These are phyloP conservation scores for Tauraco hartlaubi DNA, from an alignment of 2,797 vertebrate genomes.

Conservation along the genomic window DNA sequence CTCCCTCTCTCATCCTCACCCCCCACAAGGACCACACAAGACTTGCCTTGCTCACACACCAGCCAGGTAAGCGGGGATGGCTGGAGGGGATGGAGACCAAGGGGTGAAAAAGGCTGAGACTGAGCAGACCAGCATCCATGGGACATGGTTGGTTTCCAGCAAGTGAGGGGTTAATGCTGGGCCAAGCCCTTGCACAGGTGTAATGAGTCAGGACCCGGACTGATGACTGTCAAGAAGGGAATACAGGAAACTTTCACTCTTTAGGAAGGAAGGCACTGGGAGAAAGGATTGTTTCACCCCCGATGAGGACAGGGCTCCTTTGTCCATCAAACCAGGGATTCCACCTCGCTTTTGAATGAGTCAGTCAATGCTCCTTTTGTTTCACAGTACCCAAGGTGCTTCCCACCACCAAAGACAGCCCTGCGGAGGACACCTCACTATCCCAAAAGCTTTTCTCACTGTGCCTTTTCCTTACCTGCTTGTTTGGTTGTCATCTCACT, in stretches of 20 bases:
- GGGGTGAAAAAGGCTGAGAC: background rate
- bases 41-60: background rate
- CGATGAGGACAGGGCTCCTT: background rate
- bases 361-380: background rate
- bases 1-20: background rate
- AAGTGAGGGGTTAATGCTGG: background rate
- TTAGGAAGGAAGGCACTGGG: background rate
- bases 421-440: background rate
- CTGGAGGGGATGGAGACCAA: background rate
- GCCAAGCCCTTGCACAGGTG: background rate
- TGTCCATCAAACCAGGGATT: background rate
- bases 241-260: constrained; percentile 42
- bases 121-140: background rate
- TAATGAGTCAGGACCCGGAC: background rate
- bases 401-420: background rate
- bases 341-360: background rate
- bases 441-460: background rate
- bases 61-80: background rate
- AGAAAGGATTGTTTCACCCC: constrained; percentile 20
- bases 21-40: background rate
- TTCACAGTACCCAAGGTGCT: background rate
- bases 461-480: background rate
- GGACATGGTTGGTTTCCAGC: background rate
- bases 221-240: constrained; percentile 38
- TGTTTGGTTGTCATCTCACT: background rate